Evolutionary conservation across 2,888 invertebrate genomes (phyloP), one percentile per base, ranked within the genome.

Genomic region (Trichogramma evanescens): DNA sequence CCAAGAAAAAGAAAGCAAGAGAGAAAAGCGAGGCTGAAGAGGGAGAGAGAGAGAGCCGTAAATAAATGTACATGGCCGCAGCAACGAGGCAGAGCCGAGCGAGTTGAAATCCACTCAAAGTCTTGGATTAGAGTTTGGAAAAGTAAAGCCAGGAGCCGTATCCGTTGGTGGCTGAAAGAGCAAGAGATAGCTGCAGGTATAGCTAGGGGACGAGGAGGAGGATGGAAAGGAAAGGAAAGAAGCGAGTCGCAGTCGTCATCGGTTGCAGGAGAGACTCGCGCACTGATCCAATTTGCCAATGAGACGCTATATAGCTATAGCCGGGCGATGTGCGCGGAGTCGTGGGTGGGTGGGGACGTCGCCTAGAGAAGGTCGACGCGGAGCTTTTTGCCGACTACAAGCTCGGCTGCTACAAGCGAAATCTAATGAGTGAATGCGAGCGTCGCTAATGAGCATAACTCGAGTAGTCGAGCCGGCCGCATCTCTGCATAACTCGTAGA

Each of bases 391-490:
- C 46, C 60, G 63, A 62, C 58, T 50, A 26, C 26, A 26, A 9
- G 43, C 41, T 38, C 39, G 57, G 41, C 54, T 40, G 49, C n/a
- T 13, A 48, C 55, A 4, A 71, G 69, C 70, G 67, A 74, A 77
- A 77, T 76, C 75, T 76, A 77, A 77, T 77, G 76, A 77, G 74
- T 26, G 13, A 75, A 74, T 71, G 73, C 71, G 74, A 76, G 76
- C 74, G 74, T 75, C 71, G 72, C 76, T 76, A 77, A 77, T 76
- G 75, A 77, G 73, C 68, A 74, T 77, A 77, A 77, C 26, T 26
- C 76, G 75, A 77, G 74, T 26, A 26, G 26, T 26, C 26, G 26
- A 26, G 26, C 26, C 26, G 26, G 26, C 26, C 26, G 26, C 26
- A 26, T 26, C 26, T 26, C 26, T 26, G 26, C 26, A 26, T 26